phyloP scores from a whole-genome alignment of 2,888 invertebrate genomes.

The Sarcophaga subvicina region DNA sequence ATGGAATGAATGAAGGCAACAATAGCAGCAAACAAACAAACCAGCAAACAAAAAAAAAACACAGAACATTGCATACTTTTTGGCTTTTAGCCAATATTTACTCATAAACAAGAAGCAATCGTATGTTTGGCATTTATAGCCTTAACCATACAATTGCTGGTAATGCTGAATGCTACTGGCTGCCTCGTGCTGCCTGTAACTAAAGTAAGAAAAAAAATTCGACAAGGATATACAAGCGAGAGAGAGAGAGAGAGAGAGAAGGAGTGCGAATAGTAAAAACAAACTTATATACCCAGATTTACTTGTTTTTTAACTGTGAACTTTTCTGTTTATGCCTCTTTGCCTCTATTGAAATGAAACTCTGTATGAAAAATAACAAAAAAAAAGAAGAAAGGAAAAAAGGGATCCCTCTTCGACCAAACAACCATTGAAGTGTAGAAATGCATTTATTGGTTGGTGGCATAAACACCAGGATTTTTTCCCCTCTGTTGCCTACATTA shows the following conservation, averaged over 20 bases:
- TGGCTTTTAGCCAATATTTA: conserved; percentile 68
- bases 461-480: conserved; percentile 1
- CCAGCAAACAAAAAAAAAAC: background rate
- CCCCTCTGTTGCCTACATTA: too few relatives aligned
- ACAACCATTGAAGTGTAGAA: conserved; percentile 62
- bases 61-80: conserved; percentile 56
- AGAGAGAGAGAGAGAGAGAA: background rate
- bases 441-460: conserved; percentile 62
- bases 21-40: background rate
- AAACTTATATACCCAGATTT: conserved; percentile 41
- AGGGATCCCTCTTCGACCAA: conserved; percentile 63
- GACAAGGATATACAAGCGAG: too few relatives aligned
- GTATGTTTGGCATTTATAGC: conserved; percentile 68
- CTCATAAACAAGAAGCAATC: conserved; percentile 68
- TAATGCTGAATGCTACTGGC: conserved; percentile 28
- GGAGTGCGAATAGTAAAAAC: conserved; percentile 33
- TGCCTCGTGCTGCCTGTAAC: too few relatives aligned
- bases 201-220: too few relatives aligned
- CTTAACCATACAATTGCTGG: conserved; percentile 63
- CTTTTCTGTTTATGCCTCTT: background rate
- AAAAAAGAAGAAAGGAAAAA: conserved; percentile 1
- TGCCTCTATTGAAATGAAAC: conserved; percentile 21
- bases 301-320: conserved; percentile 59
- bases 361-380: conserved; percentile 29
- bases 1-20: conserved; percentile 51